Base-by-base conservation (phyloP, 2,888 invertebrate species). In the Agonopterix subpropinquella region DNA sequence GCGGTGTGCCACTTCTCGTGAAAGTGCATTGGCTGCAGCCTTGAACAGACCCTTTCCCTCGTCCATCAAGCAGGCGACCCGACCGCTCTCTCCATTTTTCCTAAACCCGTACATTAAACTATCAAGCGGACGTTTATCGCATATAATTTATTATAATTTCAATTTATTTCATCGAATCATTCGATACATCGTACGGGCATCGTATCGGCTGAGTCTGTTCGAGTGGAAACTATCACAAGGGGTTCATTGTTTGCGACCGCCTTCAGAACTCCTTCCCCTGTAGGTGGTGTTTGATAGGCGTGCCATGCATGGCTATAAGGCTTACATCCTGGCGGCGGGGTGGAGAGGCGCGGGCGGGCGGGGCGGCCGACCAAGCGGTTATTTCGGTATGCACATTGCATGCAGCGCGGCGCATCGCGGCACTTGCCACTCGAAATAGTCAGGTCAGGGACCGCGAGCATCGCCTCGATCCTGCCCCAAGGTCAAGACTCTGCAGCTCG, bases 301-400 rank as follows among this genome's bases (percentile, higher is more conserved):
- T 78, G 79, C 73, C 73, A 54, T 65, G 72, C 73, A 73, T 77
- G 76, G 70, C 67, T 70, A 70, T 72, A 70, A 75, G 70, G 70
- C 73, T 69, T 67, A 73, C 76, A 80, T 82, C 80, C 82, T 83
- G 80, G 68, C 56, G 58, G 64, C 53, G 65, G 63, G 53, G 53
- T 48, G 58, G 57, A 56, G 52, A 52, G 59, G 61, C 53, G 68
- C 58, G 66, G 59, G 65, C 57, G 70, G 70, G 76, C 69, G 76
- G 73, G 70, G 72, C 71, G 71, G 62, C 60, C 67, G 67, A 64
- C 75, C 72, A 68, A 75, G 77, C 78, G 78, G 83, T 84, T 88
- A 88, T 88, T 88, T 87, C 85, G 84, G 88, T 87, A 88, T 86
- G 87, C 88, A 86, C 86, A 88, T 87, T 88, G 87, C 85, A 85